Percentiles rank a stretch among this genome's conserved stretches.
These are phyloP conservation scores for Acanthopleura granulata DNA, from an alignment of 2,888 invertebrate species.

Conservation along the genomic window DNA sequence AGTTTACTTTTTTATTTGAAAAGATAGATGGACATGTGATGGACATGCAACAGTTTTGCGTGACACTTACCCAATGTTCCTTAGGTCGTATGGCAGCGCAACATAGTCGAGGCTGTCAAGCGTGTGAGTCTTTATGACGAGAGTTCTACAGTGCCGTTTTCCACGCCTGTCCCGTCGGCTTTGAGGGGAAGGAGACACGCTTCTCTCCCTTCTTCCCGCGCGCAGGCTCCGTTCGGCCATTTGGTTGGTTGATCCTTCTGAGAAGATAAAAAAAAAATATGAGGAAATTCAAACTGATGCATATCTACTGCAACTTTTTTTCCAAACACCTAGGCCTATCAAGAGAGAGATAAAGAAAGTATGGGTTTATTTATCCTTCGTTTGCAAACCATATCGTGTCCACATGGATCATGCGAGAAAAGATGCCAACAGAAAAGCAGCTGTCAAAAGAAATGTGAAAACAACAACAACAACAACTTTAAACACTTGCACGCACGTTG, in stretches of 20 bases:
- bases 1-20: too few species aligned
- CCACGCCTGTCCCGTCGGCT: not conserved
- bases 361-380: too few species aligned
- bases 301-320: too few species aligned
- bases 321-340: too few species aligned
- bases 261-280: not conserved
- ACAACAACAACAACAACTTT: too few species aligned
- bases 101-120: not conserved
- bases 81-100: not conserved
- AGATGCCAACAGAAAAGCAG: too few species aligned
- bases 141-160: not conserved
- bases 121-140: not conserved
- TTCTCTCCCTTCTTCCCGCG: not conserved
- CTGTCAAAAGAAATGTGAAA: too few species aligned
- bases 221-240: not conserved
- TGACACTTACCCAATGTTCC: not conserved
- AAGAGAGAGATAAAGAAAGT: too few species aligned
- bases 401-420: too few species aligned
- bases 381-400: too few species aligned
- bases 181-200: not conserved
- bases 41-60: not conserved
- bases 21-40: too few species aligned
- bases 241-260: not conserved
- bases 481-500: too few species aligned
- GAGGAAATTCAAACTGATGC: not conserved